Evolutionary conservation across 2,797 vertebrate genomes (phyloP).

Genomic region (Sebastes glaucus): DNA sequence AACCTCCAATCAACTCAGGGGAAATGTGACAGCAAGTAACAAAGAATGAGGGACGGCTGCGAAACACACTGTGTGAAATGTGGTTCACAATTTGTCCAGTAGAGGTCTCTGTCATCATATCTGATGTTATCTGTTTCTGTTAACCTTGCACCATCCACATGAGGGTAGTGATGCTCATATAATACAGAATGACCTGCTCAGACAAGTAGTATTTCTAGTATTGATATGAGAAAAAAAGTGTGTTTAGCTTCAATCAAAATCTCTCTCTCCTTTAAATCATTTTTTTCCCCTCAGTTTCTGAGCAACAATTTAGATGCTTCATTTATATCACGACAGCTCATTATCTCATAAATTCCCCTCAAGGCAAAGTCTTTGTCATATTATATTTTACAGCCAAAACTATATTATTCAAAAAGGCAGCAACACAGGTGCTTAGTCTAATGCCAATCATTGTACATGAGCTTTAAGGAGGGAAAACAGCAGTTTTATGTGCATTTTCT

Average conservation of each 20-base stretch:
- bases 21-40: too few relatives aligned
- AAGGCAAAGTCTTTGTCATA: neutral
- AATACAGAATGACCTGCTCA: neutral
- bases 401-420: neutral
- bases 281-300: too few relatives aligned
- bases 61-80: neutral
- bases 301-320: neutral
- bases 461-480: neutral
- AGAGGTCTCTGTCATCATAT: constrained; percentile 63
- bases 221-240: too few relatives aligned
- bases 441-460: neutral
- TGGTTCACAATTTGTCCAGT: constrained; percentile 51
- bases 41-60: neutral
- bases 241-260: too few relatives aligned
- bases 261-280: too few relatives aligned
- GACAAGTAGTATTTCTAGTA: neutral
- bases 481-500: neutral
- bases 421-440: neutral
- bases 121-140: neutral
- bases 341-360: neutral
- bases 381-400: neutral
- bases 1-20: neutral
- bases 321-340: too few relatives aligned
- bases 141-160: neutral
- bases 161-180: neutral